These are phyloP conservation scores for Turritopsis rubra DNA, from an alignment of 30 jellyfish, hydroid and myxozoan genomes.

Conservation along the genomic window DNA sequence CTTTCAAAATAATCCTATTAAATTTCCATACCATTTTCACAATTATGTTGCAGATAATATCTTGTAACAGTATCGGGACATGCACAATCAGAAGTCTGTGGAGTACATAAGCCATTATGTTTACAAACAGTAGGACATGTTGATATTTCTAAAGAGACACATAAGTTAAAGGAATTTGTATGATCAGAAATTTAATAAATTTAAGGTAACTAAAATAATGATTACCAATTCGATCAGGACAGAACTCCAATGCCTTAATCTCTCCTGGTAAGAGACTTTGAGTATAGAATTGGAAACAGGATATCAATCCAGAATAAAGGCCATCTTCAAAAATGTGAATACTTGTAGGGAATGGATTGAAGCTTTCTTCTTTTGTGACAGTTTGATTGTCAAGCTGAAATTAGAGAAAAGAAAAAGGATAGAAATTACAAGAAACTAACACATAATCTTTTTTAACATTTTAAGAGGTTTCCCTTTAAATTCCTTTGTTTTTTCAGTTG, in stretches of 20 bases:
- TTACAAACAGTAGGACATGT: background rate
- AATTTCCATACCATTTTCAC: background rate
- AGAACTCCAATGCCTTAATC: slow-evolving; percentile 13
- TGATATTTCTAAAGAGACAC: background rate
- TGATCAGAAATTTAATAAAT: background rate
- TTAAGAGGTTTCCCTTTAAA: no score
- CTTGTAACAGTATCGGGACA: slow-evolving; percentile 7
- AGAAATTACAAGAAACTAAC: background rate
- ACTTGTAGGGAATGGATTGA: background rate
- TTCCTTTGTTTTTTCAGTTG: no score
- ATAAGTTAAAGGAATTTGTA: background rate
- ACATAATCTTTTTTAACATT: no score
- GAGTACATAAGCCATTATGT: slow-evolving; percentile 2
- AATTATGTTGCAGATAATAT: background rate
- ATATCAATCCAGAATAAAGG: background rate
- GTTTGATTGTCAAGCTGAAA: background rate
- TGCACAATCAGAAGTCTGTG: background rate
- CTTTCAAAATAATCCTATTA: background rate
- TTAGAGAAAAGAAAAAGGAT: background rate
- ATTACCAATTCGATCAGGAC: slow-evolving; percentile 12
- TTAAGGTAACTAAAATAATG: background rate
- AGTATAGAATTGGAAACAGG: slow-evolving; percentile 9
- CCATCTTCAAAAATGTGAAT: background rate
- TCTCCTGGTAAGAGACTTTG: background rate
- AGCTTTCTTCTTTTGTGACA: background rate